Conservation (phyloP, 1,140 invertebrate genomes). For the Condylostylus longicornis region DNA sequence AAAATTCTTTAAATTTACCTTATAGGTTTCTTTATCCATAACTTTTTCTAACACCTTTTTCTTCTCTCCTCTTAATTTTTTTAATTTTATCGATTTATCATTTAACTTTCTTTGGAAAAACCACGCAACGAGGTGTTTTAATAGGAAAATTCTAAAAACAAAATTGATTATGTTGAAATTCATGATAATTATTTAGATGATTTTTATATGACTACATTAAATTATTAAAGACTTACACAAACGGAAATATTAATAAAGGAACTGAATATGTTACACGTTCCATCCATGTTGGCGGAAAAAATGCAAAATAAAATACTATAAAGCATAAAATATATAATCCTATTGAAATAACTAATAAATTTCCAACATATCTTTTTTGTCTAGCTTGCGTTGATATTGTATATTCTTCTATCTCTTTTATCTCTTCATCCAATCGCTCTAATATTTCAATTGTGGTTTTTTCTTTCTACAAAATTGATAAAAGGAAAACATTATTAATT, state of each 20-base stretch:
- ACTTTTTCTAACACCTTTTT: conserved; percentile 86
- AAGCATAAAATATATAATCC: conserved; percentile 62
- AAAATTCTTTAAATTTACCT: conserved; percentile 42
- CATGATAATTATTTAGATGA: no score
- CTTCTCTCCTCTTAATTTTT: conserved; percentile 60
- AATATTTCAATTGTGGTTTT: conserved; percentile 61
- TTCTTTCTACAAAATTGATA: conserved; percentile 62
- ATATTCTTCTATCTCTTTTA: conserved; percentile 65
- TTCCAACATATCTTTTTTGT: conserved; percentile 63
- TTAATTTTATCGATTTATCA: conserved; percentile 61
- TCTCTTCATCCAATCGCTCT: conserved; percentile 64
- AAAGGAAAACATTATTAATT: neutral
- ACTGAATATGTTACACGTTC: conserved; percentile 54
- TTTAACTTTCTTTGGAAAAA: conserved; percentile 74
- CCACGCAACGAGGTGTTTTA: conserved; percentile 66
- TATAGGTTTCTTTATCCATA: conserved; percentile 95
- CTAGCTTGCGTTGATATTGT: conserved; percentile 58
- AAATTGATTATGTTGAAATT: conserved; percentile 4
- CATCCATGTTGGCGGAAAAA: conserved; percentile 49
- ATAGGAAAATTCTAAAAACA: conserved; percentile 57
- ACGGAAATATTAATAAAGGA: conserved; percentile 57
- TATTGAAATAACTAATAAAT: conserved; percentile 64
- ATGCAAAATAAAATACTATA: conserved; percentile 63
- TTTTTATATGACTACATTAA: neutral
- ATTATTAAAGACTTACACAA: conserved; percentile 50